Base-by-base conservation (phyloP, 2,113 vertebrate genomes). In the Thalassoma bifasciatum region DNA sequence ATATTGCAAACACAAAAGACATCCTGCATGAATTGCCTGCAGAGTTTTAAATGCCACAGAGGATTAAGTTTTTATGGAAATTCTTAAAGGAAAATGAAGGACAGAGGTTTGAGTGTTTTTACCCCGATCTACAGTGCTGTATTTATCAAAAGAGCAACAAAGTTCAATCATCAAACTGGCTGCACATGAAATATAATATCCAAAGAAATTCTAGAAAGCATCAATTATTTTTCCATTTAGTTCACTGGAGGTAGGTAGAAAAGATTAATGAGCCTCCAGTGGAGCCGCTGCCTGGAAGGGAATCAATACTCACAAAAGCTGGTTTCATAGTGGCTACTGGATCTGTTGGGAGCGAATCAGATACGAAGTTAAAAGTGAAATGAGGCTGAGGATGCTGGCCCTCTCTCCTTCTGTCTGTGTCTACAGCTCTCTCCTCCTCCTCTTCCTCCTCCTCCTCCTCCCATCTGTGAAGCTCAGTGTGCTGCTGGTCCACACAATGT, bases 231-330 rank as follows among this genome's bases (percentile, higher is more conserved):
- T 44, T 44, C 59, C 61, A 60, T 73, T 79, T 70, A 73, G 46
- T 77, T 62, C 72, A 51, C 52, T 75, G 37, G 37, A 36, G 57
- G 71, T 70, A 84, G 56, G 58, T 67, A 40, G 66, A 86, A 16
- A 30, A 63, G 72, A 81, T 84, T 52, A 81, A 85, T 58, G 61
- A 84, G 49, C 64, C 51, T 63, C 47, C 57, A 16, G 47, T 19
- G 34, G 54, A 75, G 61, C 72, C 38, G 75, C 63, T 62, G 81
- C 53, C 73, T 52, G 63, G 54, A 63, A 69, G 53, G 44, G 62
- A 85, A 89, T 88, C 71, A 76, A 88, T 92, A 94, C 93, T 94
- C 88, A 94, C 92, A 91, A 94, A 93, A 68, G 89, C 88, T 56
- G 92, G 89, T 84, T 93, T 93, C 85, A 92, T 85, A 60, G 82